These are phyloP conservation scores for Lanius ludovicianus DNA, from an alignment of 2,113 vertebrate species.

Conservation along the genomic window DNA sequence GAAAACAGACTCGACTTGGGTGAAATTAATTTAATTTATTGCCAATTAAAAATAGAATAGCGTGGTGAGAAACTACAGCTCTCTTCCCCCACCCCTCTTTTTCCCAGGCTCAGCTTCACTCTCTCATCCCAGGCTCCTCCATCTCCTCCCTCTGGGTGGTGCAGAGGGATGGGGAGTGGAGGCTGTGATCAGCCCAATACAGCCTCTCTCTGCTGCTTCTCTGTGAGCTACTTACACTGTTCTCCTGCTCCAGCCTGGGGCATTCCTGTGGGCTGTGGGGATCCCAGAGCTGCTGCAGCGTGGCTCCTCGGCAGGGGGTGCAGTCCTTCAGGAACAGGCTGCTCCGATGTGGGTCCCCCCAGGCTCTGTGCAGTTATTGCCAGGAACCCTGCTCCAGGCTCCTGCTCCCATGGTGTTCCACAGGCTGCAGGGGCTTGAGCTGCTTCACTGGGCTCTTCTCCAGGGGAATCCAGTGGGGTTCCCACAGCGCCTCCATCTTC, in stretches of 20 bases:
- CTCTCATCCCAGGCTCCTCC: background rate
- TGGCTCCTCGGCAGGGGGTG: fast-evolving
- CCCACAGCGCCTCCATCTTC: no score
- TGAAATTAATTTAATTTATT: slow-evolving; percentile 13
- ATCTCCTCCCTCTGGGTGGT: background rate
- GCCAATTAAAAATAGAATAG: background rate
- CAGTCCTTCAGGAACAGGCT: background rate
- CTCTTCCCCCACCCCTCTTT: background rate
- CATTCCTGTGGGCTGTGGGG: background rate
- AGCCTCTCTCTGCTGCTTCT: background rate
- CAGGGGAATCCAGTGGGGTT: no score
- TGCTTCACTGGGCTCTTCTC: background rate
- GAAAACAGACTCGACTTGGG: background rate
- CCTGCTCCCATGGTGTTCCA: background rate
- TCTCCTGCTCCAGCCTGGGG: no score
- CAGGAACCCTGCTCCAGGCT: background rate
- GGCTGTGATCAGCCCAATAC: fast-evolving
- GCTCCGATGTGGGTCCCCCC: fast-evolving
- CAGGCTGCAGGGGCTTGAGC: fast-evolving
- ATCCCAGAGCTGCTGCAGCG: fast-evolving
- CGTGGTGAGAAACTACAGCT: background rate
- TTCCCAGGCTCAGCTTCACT: background rate
- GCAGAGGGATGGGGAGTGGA: background rate
- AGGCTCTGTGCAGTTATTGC: fast-evolving
- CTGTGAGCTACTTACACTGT: no score